Evolutionary conservation across 2,888 invertebrate species (phyloP), one percentile per base, ranked within the genome.

Genomic region (Athripsodes cinereus): DNA sequence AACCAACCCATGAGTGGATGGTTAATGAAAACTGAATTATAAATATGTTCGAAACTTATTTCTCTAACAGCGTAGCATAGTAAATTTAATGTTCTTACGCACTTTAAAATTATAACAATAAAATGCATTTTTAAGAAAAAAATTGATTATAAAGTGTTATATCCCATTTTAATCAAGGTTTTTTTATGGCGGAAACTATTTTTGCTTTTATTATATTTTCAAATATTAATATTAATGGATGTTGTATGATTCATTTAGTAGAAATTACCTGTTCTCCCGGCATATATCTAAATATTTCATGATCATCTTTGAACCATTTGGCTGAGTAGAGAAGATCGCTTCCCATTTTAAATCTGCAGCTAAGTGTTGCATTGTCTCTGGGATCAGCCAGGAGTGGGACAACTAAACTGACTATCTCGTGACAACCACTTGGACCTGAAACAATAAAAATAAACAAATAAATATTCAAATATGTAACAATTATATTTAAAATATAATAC

Each of bases 221-320:
- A n/a, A n/a, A n/a, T n/a, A n/a, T n/a, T n/a, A n/a, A n/a, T n/a
- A n/a, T n/a, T n/a, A n/a, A n/a, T n/a, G n/a, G n/a, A n/a, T n/a
- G n/a, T n/a, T n/a, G n/a, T n/a, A n/a, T n/a, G n/a, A n/a, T n/a
- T n/a, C n/a, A n/a, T n/a, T n/a, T n/a, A n/a, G n/a, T n/a, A n/a
- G n/a, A n/a, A n/a, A n/a, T 56, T 52, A 63, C 63, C 53, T 59
- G 55, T 19, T 57, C 59, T 51, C 55, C 60, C 10, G 63, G 63
- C 61, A 63, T 61, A 55, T 66, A 72, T 66, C 71, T 67, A 64
- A 71, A 72, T 61, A 73, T 71, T 63, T 73, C 72, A 22, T 70
- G 67, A 52, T 70, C 70, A 59, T 71, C 71, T 57, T 72, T 72
- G 61, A 71, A 72, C 72, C 72, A 72, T 64, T 72, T 72, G 22